Conservation (phyloP, 64 coral and sea anemone genomes). For the Montipora foliosa region DNA sequence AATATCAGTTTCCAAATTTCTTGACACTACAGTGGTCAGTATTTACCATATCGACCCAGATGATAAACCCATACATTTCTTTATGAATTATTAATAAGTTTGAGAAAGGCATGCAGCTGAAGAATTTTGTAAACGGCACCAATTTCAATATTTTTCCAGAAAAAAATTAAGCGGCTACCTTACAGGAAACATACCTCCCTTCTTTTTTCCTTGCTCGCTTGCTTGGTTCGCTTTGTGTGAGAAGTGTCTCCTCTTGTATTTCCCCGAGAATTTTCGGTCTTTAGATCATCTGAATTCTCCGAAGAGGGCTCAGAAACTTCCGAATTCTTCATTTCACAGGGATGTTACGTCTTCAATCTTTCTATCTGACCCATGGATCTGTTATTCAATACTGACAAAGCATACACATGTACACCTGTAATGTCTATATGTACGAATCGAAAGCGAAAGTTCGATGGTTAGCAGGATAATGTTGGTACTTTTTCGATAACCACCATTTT, state of each 20-base stretch:
- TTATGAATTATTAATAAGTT: too few species aligned
- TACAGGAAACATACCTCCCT: conserved; percentile 1
- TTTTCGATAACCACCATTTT: neutral
- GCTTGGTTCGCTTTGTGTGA: neutral
- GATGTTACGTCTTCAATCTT: neutral
- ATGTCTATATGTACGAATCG: neutral
- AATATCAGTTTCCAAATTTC: too few species aligned
- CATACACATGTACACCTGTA: too few species aligned
- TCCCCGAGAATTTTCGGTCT: neutral
- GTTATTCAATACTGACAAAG: neutral
- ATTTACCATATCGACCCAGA: too few species aligned
- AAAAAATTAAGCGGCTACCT: neutral
- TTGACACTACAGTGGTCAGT: too few species aligned
- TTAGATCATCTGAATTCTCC: neutral
- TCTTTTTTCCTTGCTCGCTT: neutral
- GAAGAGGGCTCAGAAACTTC: neutral
- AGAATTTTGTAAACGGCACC: too few species aligned
- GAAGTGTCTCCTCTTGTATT: neutral
- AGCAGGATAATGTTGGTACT: too few species aligned
- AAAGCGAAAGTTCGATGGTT: neutral
- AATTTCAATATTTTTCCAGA: too few species aligned
- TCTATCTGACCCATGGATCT: neutral
- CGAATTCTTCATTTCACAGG: conserved; percentile 1
- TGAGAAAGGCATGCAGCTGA: too few species aligned
- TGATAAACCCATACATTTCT: too few species aligned